Conservation (phyloP, 2,888 invertebrate species). For the Serripes groenlandicus region DNA sequence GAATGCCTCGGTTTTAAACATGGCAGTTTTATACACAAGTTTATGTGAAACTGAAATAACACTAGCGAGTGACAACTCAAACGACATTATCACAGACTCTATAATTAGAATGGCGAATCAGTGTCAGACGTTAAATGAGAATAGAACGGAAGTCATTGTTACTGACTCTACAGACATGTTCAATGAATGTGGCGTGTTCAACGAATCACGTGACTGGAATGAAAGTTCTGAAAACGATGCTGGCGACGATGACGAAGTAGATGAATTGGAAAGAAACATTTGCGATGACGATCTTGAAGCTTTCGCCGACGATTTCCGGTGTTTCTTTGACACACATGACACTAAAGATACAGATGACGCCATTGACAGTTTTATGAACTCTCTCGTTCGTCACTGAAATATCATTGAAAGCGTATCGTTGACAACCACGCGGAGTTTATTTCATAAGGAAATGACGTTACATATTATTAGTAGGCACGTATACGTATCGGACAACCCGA, state of each 20-base stretch:
- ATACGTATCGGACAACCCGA: too few species aligned
- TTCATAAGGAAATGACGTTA: too few species aligned
- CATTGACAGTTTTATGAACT: conserved; percentile 16
- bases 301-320: neutral
- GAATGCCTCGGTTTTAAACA: too few species aligned
- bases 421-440: too few species aligned
- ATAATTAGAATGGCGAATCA: too few species aligned
- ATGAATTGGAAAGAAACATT: conserved; percentile 11
- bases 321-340: neutral
- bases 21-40: too few species aligned
- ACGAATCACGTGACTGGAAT: neutral
- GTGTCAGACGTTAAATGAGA: neutral
- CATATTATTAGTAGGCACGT: too few species aligned
- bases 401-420: neutral
- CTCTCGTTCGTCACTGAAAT: neutral
- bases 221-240: conserved; percentile 3
- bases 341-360: conserved; percentile 3
- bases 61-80: too few species aligned
- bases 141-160: neutral
- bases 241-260: conserved; percentile 15
- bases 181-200: neutral
- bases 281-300: neutral
- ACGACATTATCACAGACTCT: too few species aligned
- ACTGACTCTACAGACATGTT: conserved; percentile 8
- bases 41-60: too few species aligned